These are phyloP conservation scores for Drosophila tani DNA, from an alignment of 1,140 invertebrate species.

Conservation along the genomic window DNA sequence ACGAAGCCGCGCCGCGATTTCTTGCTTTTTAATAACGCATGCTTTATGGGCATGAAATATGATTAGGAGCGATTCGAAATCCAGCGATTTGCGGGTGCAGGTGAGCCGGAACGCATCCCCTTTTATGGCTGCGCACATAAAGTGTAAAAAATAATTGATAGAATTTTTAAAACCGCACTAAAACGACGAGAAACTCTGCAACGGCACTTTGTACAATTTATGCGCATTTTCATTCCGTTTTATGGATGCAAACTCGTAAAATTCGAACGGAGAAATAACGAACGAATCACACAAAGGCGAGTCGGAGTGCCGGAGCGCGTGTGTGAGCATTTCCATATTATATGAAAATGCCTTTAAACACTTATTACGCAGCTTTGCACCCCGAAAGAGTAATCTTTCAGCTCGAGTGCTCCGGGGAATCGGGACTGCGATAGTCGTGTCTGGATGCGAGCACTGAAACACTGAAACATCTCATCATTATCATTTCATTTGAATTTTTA, in stretches of 20 bases:
- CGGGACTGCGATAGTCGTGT: slow-evolving; percentile 28
- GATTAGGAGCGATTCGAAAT: slow-evolving; percentile 25
- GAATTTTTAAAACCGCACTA: slow-evolving; percentile 74
- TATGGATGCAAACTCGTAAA: slow-evolving; percentile 78
- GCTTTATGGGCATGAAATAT: slow-evolving; percentile 52
- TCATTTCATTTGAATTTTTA: slow-evolving; percentile 80
- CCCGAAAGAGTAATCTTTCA: slow-evolving; percentile 69
- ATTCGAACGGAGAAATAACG: slow-evolving; percentile 65
- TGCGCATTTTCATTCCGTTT: slow-evolving; percentile 79
- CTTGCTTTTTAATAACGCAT: slow-evolving; percentile 44
- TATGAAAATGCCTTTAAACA: slow-evolving; percentile 82
- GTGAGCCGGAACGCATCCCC: slow-evolving; percentile 32
- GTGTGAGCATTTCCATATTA: slow-evolving; percentile 73
- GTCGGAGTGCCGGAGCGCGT: slow-evolving; percentile 2
- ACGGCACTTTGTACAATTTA: slow-evolving; percentile 64
- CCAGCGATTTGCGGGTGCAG: slow-evolving; percentile 30
- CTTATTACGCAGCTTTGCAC: slow-evolving; percentile 74
- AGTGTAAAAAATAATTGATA: slow-evolving; percentile 77
- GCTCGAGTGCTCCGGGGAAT: slow-evolving; percentile 26
- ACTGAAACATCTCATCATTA: slow-evolving; percentile 77
- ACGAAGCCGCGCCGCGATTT: slow-evolving; percentile 32
- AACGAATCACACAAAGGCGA: slow-evolving; percentile 46
- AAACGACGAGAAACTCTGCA: slow-evolving; percentile 45
- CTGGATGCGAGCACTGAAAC: slow-evolving; percentile 60
- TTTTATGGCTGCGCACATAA: slow-evolving; percentile 65